Base-by-base conservation (phyloP, 2,888 invertebrate genomes). In the Dicycla oo region DNA sequence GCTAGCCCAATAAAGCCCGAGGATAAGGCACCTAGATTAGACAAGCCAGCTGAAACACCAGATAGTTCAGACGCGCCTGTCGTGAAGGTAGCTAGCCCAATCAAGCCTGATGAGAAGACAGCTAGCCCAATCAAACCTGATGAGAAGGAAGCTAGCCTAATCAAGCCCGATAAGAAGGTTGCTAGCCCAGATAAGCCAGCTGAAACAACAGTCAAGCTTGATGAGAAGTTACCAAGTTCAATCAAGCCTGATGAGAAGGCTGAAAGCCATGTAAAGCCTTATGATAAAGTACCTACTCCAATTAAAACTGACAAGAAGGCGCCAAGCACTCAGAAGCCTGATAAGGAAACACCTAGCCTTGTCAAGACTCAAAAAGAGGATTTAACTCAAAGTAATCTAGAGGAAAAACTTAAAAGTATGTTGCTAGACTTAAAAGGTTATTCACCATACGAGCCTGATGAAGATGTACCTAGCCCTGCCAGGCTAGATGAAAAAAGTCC, bases 391-490 rank as follows among this genome's bases (percentile, higher is more conserved):
- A 66, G 26, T 66, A 51, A 51, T 26, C 8, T 66, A 40, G 67
- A 68, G 0, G 38, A 40, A 49, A 68, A 68, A 40, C 47, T n/a
- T 40, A 51, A 40, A 51, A 66, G 26, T 51, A 13, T 66, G 40
- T n/a, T 26, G 40, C 26, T 68, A n/a, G 67, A 66, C 8, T 40
- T 67, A 38, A 40, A 65, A 49, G 38, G 26, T 65, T 11, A 49
- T 49, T 65, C 66, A 49, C 11, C 47, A 26, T 49, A 40, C 7
- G 71, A 79, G 11, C 67, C 38, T 15, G 75, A 72, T 7, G 75
- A 82, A 0, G 84, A 78, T 30, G 51, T 60, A 53, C 69, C 73
- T 30, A 69, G 61, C 18, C 45, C 60, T 3, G 30, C 49, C 15
- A 66, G 8, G 40, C 40, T 40, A 26, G 26, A 66, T 30, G 26